Percentiles rank a stretch among this genome's conserved stretches.
Conservation (phyloP, 2,797 vertebrate genomes). For the Liasis olivaceus region DNA sequence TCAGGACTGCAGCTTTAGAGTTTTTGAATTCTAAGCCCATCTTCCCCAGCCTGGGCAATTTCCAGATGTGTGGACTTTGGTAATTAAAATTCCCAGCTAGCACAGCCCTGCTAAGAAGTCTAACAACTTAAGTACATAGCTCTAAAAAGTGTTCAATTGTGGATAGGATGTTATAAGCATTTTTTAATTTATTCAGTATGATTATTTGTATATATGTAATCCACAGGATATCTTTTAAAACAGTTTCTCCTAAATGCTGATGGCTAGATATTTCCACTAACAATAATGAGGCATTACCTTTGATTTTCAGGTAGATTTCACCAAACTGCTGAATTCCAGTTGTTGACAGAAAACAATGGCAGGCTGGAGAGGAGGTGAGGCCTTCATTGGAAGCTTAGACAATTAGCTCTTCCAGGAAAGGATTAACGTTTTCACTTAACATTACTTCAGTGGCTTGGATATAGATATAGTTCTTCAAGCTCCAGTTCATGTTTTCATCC, state of each 20-base stretch:
- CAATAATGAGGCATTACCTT: not conserved
- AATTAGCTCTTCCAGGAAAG: not conserved
- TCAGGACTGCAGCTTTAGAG: not conserved
- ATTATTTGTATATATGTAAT: not conserved
- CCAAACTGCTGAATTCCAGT: conserved; percentile 15
- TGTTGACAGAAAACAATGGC: conserved; percentile 50
- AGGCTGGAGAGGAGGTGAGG: conserved; percentile 55
- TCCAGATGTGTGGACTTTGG: not conserved
- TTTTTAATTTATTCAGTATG: not conserved
- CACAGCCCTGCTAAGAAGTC: not conserved
- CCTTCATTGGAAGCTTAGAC: accelerated
- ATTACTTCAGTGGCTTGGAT: not conserved
- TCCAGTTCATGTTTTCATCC: not conserved
- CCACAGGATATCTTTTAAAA: not conserved
- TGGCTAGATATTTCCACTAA: not conserved
- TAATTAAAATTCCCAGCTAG: not conserved
- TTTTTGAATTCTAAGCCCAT: not conserved
- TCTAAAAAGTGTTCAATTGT: not conserved
- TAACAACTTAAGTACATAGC: not conserved
- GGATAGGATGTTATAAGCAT: not conserved
- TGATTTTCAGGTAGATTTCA: conserved; percentile 25
- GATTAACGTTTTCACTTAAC: not conserved
- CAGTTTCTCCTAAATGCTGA: not conserved
- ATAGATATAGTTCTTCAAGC: not conserved
- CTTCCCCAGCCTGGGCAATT: not conserved